These are phyloP conservation scores for Nemurella pictetii DNA, from an alignment of 2,888 invertebrate species.

Conservation along the genomic window DNA sequence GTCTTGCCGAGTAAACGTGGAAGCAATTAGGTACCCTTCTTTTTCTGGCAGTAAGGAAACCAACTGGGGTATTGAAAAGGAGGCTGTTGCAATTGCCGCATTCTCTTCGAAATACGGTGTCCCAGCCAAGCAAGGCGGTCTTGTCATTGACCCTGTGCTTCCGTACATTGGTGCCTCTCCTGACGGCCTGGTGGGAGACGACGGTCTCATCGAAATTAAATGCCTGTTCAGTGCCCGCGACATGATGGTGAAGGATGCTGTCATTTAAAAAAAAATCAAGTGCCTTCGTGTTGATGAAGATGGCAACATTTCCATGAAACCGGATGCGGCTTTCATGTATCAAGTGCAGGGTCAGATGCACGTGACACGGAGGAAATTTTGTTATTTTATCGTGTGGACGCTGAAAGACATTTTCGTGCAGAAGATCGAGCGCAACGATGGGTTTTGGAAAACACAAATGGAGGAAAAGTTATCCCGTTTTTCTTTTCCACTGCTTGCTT, in stretches of 20 bases:
- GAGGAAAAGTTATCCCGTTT: conserved; percentile 8
- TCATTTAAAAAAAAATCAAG: background rate
- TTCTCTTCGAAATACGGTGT: too few species aligned
- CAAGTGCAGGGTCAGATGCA: conserved; percentile 33
- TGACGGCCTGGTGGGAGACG: too few species aligned
- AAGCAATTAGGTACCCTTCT: too few species aligned
- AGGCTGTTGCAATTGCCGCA: too few species aligned
- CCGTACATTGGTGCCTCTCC: too few species aligned
- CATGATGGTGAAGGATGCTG: background rate
- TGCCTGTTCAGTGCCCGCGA: conserved; percentile 14
- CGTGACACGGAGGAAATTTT: conserved; percentile 19
- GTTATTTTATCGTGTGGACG: too few species aligned
- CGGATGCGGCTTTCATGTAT: background rate
- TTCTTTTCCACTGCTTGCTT: conserved; percentile 20
- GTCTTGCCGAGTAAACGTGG: conserved; percentile 34
- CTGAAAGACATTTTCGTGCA: background rate
- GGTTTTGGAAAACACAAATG: conserved; percentile 28
- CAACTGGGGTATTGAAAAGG: too few species aligned
- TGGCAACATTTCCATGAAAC: background rate
- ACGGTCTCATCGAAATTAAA: background rate
- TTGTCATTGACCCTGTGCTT: background rate
- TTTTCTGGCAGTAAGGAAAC: too few species aligned
- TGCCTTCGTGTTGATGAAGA: background rate
- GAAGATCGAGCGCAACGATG: conserved; percentile 14
- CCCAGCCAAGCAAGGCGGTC: conserved; percentile 9